phyloP scores from a whole-genome alignment of 2,888 invertebrate genomes.

The Zelleria hepariella region DNA sequence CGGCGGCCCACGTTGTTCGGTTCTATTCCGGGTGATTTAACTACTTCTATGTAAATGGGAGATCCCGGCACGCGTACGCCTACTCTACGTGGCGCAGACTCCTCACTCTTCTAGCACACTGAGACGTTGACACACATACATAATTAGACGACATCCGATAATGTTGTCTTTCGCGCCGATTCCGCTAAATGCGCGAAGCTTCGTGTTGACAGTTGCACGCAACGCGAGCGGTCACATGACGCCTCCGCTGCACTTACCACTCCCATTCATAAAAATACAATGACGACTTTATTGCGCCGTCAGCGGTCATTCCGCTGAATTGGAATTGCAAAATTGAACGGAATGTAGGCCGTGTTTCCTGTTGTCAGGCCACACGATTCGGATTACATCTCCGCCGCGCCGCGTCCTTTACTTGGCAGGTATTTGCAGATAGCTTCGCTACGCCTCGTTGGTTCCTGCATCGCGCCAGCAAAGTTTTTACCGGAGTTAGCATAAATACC shows the following conservation, averaged over 20 bases:
- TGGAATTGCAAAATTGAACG: slow-evolving; percentile 31
- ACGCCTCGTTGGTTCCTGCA: neutral
- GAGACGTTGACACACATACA: neutral
- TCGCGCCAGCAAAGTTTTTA: neutral
- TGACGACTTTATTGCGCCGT: slow-evolving; percentile 15
- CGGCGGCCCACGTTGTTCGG: slow-evolving; percentile 57
- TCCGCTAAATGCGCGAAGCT: slow-evolving; percentile 39
- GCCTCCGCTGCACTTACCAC: slow-evolving; percentile 22
- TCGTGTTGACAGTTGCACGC: slow-evolving; percentile 5
- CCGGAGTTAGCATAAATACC: neutral
- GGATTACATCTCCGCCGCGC: neutral
- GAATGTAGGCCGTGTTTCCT: slow-evolving; percentile 42
- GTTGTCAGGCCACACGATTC: neutral
- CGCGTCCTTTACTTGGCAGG: neutral
- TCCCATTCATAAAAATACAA: slow-evolving; percentile 49
- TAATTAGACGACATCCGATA: slow-evolving; percentile 44
- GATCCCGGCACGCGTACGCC: slow-evolving; percentile 10
- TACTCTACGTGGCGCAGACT: neutral
- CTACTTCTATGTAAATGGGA: neutral
- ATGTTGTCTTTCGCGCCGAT: slow-evolving; percentile 34
- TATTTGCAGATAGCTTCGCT: neutral
- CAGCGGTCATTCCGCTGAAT: slow-evolving; percentile 32
- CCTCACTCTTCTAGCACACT: no score
- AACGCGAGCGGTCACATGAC: slow-evolving; percentile 29
- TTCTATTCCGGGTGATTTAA: slow-evolving; percentile 39